A percentile compares a stretch with the other conserved stretches of the same genome.
Evolutionary conservation across 64 coral and sea anemone species (phyloP).

Genomic region (Montipora sp.): DNA sequence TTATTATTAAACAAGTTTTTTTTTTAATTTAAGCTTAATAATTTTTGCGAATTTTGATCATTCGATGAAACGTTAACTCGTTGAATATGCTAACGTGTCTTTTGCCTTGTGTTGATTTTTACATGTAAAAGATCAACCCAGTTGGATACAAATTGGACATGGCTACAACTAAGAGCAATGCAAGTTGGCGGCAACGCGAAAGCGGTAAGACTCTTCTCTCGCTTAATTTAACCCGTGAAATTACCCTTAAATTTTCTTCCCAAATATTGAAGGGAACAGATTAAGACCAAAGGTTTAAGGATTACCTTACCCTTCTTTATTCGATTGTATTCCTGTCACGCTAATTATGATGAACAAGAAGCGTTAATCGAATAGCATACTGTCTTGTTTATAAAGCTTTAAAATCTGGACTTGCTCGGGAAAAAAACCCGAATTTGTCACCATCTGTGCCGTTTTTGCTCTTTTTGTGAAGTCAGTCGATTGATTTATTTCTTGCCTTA

Average conservation of each 20-base stretch:
- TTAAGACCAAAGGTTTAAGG: no score
- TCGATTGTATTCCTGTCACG: no score
- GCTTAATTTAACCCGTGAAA: no score
- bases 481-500: neutral
- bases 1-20: neutral
- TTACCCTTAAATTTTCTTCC: no score
- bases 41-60: no score
- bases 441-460: neutral
- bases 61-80: no score
- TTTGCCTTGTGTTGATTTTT: neutral
- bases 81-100: neutral
- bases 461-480: neutral
- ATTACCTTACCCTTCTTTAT: no score
- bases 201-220: conserved; percentile 70
- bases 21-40: no score
- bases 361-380: neutral
- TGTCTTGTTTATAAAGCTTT: no score
- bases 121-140: conserved; percentile 82
- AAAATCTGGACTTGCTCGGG: no score
- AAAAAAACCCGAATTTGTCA: no score
- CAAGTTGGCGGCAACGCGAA: conserved; percentile 99
- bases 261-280: no score
- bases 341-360: neutral
- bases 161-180: conserved; percentile 95
- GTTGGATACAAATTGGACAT: conserved; percentile 99